Evolutionary conservation across 2,797 vertebrate genomes (phyloP).

Genomic region (Alca torda): DNA sequence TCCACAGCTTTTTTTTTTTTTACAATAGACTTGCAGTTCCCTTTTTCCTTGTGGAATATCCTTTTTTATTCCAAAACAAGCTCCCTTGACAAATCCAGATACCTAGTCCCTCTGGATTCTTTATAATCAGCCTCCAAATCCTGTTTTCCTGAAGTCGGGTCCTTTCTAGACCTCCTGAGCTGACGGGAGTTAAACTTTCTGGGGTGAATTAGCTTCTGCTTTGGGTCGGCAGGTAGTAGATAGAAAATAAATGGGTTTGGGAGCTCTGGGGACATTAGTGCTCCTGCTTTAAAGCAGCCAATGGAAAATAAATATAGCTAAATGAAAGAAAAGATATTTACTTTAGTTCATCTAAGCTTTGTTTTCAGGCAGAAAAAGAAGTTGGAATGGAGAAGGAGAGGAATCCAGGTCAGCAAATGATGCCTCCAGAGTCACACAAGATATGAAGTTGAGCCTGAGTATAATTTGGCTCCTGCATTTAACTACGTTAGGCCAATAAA

Average conservation of each 20-base stretch:
- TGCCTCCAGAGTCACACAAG: not conserved
- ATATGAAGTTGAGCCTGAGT: not conserved
- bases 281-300: not conserved
- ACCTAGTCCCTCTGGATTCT: not conserved
- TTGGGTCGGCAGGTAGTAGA: conserved; percentile 23
- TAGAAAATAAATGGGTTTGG: conserved; percentile 59
- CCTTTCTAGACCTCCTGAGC: not conserved
- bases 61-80: not conserved
- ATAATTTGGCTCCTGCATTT: conserved; percentile 51
- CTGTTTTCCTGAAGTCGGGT: not conserved
- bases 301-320: conserved; percentile 61
- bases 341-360: conserved; percentile 31
- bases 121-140: not conserved
- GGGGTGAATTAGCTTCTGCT: conserved; percentile 53
- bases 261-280: conserved; percentile 41
- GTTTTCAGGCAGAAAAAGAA: conserved; percentile 25
- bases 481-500: conserved; percentile 70
- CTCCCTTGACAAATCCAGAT: not conserved
- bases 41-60: not conserved
- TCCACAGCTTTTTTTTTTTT: not conserved
- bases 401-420: conserved; percentile 37
- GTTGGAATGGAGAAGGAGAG: not conserved
- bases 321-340: conserved; percentile 57
- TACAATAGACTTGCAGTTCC: not conserved
- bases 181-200: conserved; percentile 44